Conservation (phyloP, 2,113 vertebrate species). For the Pycnonotus jocosus region DNA sequence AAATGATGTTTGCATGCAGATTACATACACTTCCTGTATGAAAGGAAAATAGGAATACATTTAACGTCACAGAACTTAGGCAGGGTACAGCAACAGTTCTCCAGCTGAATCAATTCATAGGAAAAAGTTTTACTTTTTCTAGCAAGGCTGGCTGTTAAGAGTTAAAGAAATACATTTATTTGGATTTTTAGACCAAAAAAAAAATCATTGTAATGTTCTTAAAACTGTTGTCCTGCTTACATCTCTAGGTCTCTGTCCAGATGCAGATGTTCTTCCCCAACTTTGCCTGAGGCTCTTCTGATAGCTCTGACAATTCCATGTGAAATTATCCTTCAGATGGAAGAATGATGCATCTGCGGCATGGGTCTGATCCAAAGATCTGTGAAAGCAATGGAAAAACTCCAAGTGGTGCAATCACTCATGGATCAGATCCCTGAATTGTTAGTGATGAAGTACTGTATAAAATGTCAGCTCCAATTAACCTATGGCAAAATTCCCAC, state of each 20-base stretch:
- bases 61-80: neutral
- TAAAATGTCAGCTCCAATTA: conserved; percentile 27
- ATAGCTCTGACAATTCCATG: neutral
- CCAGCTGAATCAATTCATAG: neutral
- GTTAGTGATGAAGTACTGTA: neutral
- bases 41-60: neutral
- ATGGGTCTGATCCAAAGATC: neutral
- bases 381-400: neutral
- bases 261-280: neutral
- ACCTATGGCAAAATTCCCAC: conserved; percentile 19
- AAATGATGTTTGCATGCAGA: neutral
- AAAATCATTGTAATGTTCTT: neutral
- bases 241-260: neutral
- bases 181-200: neutral
- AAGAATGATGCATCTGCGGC: neutral
- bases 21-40: neutral
- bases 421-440: neutral
- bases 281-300: neutral
- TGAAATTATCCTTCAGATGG: neutral
- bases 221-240: neutral
- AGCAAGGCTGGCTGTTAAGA: neutral
- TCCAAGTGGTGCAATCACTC: neutral
- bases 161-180: neutral
- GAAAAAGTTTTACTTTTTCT: neutral
- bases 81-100: neutral